Conservation (phyloP, 2,113 vertebrate genomes). For the Archilochus colubris region DNA sequence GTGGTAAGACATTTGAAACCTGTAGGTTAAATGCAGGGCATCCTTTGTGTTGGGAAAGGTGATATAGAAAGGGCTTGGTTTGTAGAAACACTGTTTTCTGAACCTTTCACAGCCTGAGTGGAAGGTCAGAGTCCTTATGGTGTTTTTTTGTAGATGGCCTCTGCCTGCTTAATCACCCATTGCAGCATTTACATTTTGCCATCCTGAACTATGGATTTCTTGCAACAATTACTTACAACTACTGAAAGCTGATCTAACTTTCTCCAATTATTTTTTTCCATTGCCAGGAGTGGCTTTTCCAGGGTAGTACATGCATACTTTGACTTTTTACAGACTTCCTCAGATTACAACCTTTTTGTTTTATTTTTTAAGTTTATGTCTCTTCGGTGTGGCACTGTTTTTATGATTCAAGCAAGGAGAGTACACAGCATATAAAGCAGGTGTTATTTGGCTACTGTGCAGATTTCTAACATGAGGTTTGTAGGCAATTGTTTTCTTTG, state of each 20-base stretch:
- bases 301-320: neutral
- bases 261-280: neutral
- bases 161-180: neutral
- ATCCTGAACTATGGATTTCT: neutral
- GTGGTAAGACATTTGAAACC: neutral
- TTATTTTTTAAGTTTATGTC: neutral
- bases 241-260: neutral
- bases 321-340: neutral
- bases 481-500: neutral
- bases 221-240: neutral
- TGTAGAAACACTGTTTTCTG: neutral
- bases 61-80: neutral
- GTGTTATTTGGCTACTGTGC: neutral
- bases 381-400: neutral
- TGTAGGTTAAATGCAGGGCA: neutral
- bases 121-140: neutral
- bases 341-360: neutral
- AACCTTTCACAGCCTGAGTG: neutral
- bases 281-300: neutral
- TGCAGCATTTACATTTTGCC: slow-evolving; percentile 10
- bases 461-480: neutral
- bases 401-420: neutral
- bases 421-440: neutral
- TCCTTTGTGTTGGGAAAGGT: neutral
- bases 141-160: neutral